phyloP scores from a whole-genome alignment of 2,888 invertebrate genomes.

The Drosophila multiciliata region DNA sequence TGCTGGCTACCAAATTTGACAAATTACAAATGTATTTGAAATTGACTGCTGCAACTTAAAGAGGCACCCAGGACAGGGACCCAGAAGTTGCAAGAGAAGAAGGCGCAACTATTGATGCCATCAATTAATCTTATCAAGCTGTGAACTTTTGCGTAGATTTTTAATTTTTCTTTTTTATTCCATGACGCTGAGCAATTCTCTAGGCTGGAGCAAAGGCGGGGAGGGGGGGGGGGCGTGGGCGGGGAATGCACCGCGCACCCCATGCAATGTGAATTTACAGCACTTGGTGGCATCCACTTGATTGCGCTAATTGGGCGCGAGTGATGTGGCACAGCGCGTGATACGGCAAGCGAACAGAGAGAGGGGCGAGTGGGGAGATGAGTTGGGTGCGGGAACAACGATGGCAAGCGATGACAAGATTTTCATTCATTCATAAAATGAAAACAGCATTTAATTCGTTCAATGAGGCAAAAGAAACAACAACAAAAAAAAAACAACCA shows the following conservation, averaged over 20 bases:
- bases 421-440: constrained; percentile 72
- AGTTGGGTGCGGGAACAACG: not conserved
- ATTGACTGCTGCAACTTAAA: constrained; percentile 65
- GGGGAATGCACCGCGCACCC: not conserved
- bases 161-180: constrained; percentile 39
- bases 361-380: not conserved
- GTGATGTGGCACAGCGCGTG: constrained; percentile 48
- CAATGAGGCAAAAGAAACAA: constrained; percentile 32
- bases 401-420: constrained; percentile 74
- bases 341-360: constrained; percentile 8
- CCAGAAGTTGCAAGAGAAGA: not conserved
- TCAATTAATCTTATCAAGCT: constrained; percentile 75
- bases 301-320: constrained; percentile 75
- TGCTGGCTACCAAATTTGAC: constrained; percentile 77
- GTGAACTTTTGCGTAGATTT: constrained; percentile 75
- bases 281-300: constrained; percentile 50
- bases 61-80: not conserved
- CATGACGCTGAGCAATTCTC: constrained; percentile 35
- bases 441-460: constrained; percentile 51
- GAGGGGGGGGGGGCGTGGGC: not conserved
- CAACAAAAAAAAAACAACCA: constrained; percentile 16
- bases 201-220: constrained; percentile 6
- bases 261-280: constrained; percentile 1
- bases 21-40: constrained; percentile 78
- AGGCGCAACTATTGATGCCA: constrained; percentile 29